A percentile compares a stretch with the other conserved stretches of the same genome.
These are phyloP conservation scores for Galagoides demidoff DNA, from an alignment of 2,797 vertebrate species.

Conservation along the genomic window DNA sequence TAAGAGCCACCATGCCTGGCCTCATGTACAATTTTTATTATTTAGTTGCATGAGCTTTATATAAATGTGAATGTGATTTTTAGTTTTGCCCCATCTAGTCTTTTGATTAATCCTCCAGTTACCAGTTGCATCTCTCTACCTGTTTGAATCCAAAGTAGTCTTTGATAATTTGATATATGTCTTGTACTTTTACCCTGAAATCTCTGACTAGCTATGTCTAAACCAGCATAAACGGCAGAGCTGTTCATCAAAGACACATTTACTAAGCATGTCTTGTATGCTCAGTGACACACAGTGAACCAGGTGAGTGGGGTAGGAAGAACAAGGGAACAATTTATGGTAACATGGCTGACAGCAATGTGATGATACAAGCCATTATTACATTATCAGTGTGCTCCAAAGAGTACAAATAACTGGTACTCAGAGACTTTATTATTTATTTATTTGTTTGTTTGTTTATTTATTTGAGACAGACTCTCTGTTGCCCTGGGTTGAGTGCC, in stretches of 20 bases:
- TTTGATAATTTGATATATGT: neutral
- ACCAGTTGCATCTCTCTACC: neutral
- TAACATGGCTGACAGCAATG: neutral
- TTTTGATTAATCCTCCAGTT: neutral
- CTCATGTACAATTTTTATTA: neutral
- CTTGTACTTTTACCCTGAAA: neutral
- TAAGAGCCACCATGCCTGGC: too few species aligned
- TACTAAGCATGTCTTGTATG: too few species aligned
- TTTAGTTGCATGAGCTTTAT: neutral
- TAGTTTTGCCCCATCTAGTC: neutral
- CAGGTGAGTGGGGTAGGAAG: neutral
- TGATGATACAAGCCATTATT: accelerated
- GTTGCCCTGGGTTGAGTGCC: too few species aligned
- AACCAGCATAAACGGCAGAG: too few species aligned
- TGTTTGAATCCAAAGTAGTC: neutral
- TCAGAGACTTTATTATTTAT: conserved; percentile 7
- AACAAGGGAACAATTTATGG: too few species aligned
- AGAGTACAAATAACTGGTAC: neutral
- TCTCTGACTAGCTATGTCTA: neutral
- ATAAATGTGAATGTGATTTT: neutral
- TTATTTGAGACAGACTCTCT: too few species aligned
- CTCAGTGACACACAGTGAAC: neutral
- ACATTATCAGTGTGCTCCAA: neutral
- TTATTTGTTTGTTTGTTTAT: too few species aligned
- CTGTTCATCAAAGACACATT: neutral